Evolutionary conservation across 2,888 invertebrate genomes (phyloP).

Genomic region (Tipula helvola): DNA sequence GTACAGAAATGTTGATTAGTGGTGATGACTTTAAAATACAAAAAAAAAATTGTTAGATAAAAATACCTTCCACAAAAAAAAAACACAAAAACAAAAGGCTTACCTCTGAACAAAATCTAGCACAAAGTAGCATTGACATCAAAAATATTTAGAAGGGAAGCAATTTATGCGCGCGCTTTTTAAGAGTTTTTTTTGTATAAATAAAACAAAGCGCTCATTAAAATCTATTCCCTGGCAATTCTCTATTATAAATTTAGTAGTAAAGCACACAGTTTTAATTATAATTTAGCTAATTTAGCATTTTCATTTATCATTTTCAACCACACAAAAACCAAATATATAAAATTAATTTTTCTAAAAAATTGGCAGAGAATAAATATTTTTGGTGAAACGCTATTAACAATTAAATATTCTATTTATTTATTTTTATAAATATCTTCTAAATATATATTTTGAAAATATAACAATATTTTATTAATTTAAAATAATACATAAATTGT

Average conservation of each 20-base stretch:
- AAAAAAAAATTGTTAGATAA: not conserved
- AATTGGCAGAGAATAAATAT: not conserved
- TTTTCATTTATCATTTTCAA: not conserved
- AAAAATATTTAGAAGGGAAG: not conserved
- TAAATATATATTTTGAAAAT: not conserved
- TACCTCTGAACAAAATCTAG: not conserved
- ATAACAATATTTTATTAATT: not conserved
- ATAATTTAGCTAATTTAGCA: not conserved
- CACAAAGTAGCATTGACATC: not conserved
- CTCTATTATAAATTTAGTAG: not conserved
- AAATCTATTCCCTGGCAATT: not conserved
- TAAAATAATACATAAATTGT: not conserved
- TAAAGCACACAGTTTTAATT: not conserved
- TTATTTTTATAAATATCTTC: not conserved
- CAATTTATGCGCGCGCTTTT: not conserved
- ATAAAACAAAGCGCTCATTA: not conserved
- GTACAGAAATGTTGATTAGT: not conserved
- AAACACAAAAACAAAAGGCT: not conserved
- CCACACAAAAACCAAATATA: not conserved
- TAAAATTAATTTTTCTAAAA: not conserved
- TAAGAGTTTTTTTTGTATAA: not conserved
- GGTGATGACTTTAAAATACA: not conserved
- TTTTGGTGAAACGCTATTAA: not conserved
- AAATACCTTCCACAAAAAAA: not conserved
- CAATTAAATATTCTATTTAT: not conserved